Conservation (phyloP, 2,113 vertebrate species). For the Tychaedon coryphoeus region DNA sequence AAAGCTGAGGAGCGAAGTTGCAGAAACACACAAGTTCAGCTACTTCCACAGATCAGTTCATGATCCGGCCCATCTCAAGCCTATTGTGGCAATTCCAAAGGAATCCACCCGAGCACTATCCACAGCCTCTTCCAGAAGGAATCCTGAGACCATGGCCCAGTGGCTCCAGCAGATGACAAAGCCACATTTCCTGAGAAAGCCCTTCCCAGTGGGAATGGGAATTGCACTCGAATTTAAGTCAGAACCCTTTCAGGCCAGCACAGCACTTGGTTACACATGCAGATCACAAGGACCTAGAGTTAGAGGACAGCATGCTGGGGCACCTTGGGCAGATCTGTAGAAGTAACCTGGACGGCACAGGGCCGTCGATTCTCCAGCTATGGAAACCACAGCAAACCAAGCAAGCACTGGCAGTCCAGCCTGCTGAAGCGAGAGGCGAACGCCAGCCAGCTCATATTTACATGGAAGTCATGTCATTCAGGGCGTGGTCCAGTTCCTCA, state of each 20-base stretch:
- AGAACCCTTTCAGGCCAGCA: background rate
- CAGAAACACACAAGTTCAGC: background rate
- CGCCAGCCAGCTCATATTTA: conserved; percentile 79
- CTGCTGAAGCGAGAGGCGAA: conserved; percentile 12
- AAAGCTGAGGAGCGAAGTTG: background rate
- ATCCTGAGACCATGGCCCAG: background rate
- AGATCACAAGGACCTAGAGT: background rate
- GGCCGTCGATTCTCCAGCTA: background rate
- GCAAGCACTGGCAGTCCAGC: conserved; percentile 14
- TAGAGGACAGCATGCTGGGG: background rate
- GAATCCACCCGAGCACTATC: background rate
- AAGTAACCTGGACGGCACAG: conserved; percentile 10
- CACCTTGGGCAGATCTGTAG: conserved; percentile 27
- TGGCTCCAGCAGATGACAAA: background rate
- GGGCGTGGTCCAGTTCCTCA: conserved; percentile 97
- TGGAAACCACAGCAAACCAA: conserved; percentile 20
- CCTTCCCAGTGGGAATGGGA: background rate
- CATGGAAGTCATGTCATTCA: conserved; percentile 99
- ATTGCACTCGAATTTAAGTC: background rate
- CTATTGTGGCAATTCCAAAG: background rate
- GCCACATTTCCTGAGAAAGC: background rate
- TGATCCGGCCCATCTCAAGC: background rate
- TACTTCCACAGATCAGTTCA: conserved; percentile 61
- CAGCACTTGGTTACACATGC: conserved; percentile 30
- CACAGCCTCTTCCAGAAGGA: conserved; percentile 12